Conservation (phyloP, 2,113 vertebrate species). For the Notarius lentiginosus region DNA sequence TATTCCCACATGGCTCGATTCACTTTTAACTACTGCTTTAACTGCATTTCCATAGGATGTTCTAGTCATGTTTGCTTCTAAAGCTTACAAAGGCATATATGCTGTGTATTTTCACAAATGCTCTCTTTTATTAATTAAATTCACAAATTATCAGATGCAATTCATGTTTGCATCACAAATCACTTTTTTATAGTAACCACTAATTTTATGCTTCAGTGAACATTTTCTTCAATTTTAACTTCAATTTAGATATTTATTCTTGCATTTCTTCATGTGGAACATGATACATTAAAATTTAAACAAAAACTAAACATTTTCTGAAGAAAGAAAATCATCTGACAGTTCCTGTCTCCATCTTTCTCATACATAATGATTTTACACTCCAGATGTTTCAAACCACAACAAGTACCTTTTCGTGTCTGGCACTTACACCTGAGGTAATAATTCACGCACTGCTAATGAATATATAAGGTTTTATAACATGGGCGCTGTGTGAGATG, state of each 20-base stretch:
- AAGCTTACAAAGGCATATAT: not conserved
- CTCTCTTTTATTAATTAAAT: not conserved
- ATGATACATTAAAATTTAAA: not conserved
- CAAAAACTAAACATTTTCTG: not conserved
- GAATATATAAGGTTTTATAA: not conserved
- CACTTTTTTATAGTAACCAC: not conserved
- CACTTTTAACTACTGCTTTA: constrained; percentile 18
- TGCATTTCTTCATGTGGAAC: not conserved
- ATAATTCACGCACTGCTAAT: constrained; percentile 6
- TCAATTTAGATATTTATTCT: not conserved
- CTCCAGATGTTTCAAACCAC: not conserved
- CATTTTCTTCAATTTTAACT: not conserved
- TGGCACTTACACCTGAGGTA: not conserved
- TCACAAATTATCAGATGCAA: not conserved
- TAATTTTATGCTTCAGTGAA: not conserved
- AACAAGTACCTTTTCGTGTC: not conserved
- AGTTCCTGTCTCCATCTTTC: not conserved
- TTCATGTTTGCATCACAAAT: not conserved
- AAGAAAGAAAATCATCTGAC: not conserved
- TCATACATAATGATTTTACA: not conserved
- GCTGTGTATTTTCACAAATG: not conserved
- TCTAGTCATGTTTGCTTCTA: constrained; percentile 8
- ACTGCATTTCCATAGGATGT: constrained; percentile 17
- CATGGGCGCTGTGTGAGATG: too few relatives aligned
- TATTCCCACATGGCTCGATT: constrained; percentile 19